Percentiles rank a stretch among this genome's conserved stretches.
Evolutionary conservation across 2,888 invertebrate genomes (phyloP).

Genomic region (Volucella inflata): DNA sequence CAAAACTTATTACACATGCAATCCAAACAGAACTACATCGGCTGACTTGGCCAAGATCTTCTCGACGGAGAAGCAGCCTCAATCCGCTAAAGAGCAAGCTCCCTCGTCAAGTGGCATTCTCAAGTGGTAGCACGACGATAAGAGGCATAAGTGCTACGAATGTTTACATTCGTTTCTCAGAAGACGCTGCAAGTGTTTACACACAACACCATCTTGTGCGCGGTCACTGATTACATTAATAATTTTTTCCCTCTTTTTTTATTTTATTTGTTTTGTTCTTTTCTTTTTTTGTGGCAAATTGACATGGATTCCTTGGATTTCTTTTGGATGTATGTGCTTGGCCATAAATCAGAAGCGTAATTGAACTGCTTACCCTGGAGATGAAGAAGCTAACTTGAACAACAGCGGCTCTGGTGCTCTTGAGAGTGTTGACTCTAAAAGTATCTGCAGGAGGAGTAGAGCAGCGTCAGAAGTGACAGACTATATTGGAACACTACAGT

Average conservation of each 20-base stretch:
- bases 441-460: conserved; percentile 12
- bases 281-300: conserved; percentile 34
- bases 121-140: conserved; percentile 65
- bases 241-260: conserved; percentile 1
- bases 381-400: conserved; percentile 54
- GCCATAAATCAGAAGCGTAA: conserved; percentile 61
- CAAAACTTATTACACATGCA: conserved; percentile 45
- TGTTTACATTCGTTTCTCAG: conserved; percentile 70
- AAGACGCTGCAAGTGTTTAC: conserved; percentile 68
- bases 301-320: conserved; percentile 53
- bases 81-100: conserved; percentile 40
- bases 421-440: conserved; percentile 53
- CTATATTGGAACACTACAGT: conserved; percentile 20
- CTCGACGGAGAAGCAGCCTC: conserved; percentile 17
- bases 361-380: conserved; percentile 53
- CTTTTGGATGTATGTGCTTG: conserved; percentile 26
- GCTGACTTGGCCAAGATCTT: conserved; percentile 11
- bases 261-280: conserved; percentile 9
- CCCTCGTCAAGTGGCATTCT: conserved; percentile 63
- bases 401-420: conserved; percentile 9
- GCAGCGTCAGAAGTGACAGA: conserved; percentile 1
- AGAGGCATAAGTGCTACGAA: conserved; percentile 64
- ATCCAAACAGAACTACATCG: conserved; percentile 25
- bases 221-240: conserved; percentile 69
- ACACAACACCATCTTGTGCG: conserved; percentile 70